Evolutionary conservation across 2,797 vertebrate genomes (phyloP), one percentile per base, ranked within the genome.

Genomic region (Pantherophis vulpinus): DNA sequence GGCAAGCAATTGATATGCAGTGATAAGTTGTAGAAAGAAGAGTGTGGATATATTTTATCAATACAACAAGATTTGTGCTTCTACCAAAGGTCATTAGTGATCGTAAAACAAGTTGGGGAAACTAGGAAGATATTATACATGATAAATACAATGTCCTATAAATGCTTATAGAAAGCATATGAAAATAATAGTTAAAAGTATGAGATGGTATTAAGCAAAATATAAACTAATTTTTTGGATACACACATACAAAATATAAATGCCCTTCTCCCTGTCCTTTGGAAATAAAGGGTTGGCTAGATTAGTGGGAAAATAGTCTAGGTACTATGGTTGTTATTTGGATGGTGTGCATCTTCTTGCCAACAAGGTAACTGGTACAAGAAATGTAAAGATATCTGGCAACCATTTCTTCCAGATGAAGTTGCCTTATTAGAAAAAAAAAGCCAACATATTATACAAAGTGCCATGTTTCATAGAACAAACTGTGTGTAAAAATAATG

Each of bases 81-180:
- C 13, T 16, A 93, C 16, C 13, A 90, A 42, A 37, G 12, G 25
- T 95, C 93, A 96, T 94, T 88, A 95, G 66, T 83, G 79, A 94
- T 97, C 94, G 94, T 94, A 97, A 96, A 96, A 97, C 94, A 94
- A 96, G 96, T 42, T 95, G 96, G 96, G 94, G 12, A 14, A n/a
- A 47, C 74, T 42, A 83, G 74, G 20, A 83, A 83, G 74, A 47
- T 83, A 83, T 74, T 74, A 37, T 47, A 79, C 90, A 94, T 13
- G 94, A 87, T 96, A 93, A 92, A 88, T 25, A 86, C 91, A 95
- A 96, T 94, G 63, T 29, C 93, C 93, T 91, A 92, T 93, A 93
- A 94, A 93, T 63, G 95, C 88, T 93, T 92, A 56, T 42, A 88
- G 95, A 92, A 88, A 61, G 79, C 92, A 94, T 93, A 89, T 96